Evolutionary conservation across 2,797 vertebrate genomes (phyloP), one percentile per base, ranked within the genome.

Genomic region (Cyclopterus lumpus): DNA sequence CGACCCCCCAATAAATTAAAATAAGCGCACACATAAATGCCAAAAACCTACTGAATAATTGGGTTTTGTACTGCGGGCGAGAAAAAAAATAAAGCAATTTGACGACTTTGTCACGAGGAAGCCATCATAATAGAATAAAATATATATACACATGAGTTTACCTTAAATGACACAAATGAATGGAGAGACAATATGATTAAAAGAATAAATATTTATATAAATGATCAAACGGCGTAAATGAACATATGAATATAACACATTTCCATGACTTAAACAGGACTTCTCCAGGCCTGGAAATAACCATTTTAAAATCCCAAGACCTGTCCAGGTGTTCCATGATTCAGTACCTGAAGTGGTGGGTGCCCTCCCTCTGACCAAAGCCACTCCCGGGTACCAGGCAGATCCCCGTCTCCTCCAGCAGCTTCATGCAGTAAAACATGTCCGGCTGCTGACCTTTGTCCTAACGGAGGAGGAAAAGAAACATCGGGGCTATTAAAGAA

Each of bases 311-410:
- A n/a, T n/a, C n/a, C n/a, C n/a, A n/a, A n/a, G n/a, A n/a, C n/a
- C n/a, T n/a, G n/a, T n/a, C n/a, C n/a, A n/a, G n/a, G n/a, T n/a
- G n/a, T n/a, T n/a, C n/a, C n/a, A n/a, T n/a, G n/a, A n/a, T n/a
- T n/a, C n/a, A n/a, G n/a, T 65, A 98, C 97, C 97, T 95, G 93
- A 99, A 98, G 87, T 99, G 97, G 80, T 95, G 96, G 34, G 96
- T 98, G 70, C 97, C 97, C 0, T 97, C 96, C 8, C 48, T 93
- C 87, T 99, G 97, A 0, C 97, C 97, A 2, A 99, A 99, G 40
- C 97, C 97, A 0, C 97, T 98, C 0, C 97, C 97, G 0, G 97
- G 97, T 0, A 98, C 96, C 1, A 99, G 94, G 48, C 97, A 98
- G 89, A 98, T 97, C 5, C 97, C 97, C 0, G 96, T 99, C 79